Evolutionary conservation across 2,113 vertebrate species (phyloP), one percentile per base, ranked within the genome.

Genomic region (Bos indicus): DNA sequence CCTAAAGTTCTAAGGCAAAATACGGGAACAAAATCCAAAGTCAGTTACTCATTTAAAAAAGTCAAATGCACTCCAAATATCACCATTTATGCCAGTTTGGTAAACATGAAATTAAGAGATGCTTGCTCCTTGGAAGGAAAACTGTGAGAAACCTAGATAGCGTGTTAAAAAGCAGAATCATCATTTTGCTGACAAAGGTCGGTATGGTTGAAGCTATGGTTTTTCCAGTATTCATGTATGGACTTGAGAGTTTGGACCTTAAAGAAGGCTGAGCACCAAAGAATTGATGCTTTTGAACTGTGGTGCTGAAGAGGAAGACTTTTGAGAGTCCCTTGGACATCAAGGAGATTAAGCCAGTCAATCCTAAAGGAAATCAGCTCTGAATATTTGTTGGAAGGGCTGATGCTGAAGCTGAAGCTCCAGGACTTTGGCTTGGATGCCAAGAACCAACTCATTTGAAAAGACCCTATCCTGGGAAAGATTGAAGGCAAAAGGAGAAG

Each of bases 11-110:
- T 92, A 56, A 95, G 56, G 30, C 8, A 87, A 97, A 86, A 80
- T 92, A 83, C 9, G 83, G 46, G 6, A 94, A 74, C 86, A 94
- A 92, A 97, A 88, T 90, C 7, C 54, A 94, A 91, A 84, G 19
- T 57, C 77, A 74, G 21, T 74, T 82, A 46, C 30, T 88, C 33
- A 28, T 86, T 16, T 74, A 67, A 97, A 95, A 90, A 43, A 36
- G 25, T 67, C 26, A 84, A 15, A 78, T 91, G 21, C 51, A 36
- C 46, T 62, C 46, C 82, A 7, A 46, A 78, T 94, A 30, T 56
- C 64, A 67, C 16, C 74, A 36, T 87, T 87, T 78, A 51, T 51
- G 40, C 17, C 10, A 56, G 78, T 46, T 0, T 92, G 30, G 21
- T 88, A 84, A 64, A 77, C 23, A 43, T 43, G 40, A 77, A 77